Evolutionary conservation across 2,113 vertebrate genomes (phyloP).

Genomic region (Dicentrarchus labrax): DNA sequence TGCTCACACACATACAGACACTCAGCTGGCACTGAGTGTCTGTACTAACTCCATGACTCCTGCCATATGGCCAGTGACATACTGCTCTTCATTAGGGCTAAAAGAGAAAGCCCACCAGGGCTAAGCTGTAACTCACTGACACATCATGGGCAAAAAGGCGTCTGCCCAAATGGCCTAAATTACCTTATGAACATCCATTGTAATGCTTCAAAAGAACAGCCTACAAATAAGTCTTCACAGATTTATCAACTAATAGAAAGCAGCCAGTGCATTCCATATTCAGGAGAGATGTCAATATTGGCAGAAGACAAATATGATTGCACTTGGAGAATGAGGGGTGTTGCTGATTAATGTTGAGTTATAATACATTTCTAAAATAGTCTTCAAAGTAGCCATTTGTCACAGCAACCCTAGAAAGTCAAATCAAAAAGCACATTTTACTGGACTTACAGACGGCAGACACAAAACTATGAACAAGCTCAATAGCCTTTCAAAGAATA

Average conservation of each 20-base stretch:
- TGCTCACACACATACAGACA: constrained; percentile 8
- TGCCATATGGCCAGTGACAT: constrained; percentile 79
- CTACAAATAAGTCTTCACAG: constrained; percentile 11
- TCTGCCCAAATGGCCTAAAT: constrained; percentile 43
- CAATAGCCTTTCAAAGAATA: background rate
- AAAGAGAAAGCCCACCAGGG: constrained; percentile 61
- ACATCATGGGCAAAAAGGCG: constrained; percentile 42
- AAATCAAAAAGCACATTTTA: constrained; percentile 14
- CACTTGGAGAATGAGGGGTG: background rate
- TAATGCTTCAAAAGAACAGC: constrained; percentile 15
- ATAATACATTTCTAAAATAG: constrained; percentile 5
- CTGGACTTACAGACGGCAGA: background rate
- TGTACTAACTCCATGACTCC: constrained; percentile 65
- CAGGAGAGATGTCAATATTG: background rate
- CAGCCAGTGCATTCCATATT: background rate
- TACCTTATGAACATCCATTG: constrained; percentile 22
- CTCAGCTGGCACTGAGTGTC: constrained; percentile 58
- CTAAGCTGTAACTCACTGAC: constrained; percentile 54
- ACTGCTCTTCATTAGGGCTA: constrained; percentile 79
- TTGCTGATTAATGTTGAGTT: constrained; percentile 12
- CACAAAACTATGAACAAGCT: background rate
- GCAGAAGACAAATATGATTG: constrained; percentile 17
- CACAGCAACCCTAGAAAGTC: constrained; percentile 28
- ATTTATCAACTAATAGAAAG: constrained; percentile 21
- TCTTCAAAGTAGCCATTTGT: constrained; percentile 26